A percentile compares a stretch with the other conserved stretches of the same genome.
Conservation (phyloP, 2,888 invertebrate species). For the Mechanitis messenoides region DNA sequence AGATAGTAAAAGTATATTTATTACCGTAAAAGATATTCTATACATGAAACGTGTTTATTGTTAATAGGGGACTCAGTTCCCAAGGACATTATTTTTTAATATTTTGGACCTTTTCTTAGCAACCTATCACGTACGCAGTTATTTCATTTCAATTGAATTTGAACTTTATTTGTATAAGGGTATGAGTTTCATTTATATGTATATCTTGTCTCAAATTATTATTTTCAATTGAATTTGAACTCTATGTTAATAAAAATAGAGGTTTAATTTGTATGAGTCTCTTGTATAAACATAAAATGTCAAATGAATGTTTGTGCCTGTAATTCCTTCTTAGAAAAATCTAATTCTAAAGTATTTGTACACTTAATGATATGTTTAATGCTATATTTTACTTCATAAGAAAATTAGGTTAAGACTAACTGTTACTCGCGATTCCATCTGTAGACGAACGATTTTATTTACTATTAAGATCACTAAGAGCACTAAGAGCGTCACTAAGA, state of each 20-base stretch:
- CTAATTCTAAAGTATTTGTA: slow-evolving; percentile 20
- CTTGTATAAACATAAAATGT: slow-evolving; percentile 36
- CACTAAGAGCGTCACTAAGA: too few species aligned
- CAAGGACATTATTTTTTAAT: slow-evolving; percentile 63
- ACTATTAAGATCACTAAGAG: too few species aligned
- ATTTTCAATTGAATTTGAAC: slow-evolving; percentile 17
- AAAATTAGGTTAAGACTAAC: not conserved
- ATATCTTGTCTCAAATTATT: not conserved
- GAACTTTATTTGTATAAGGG: not conserved
- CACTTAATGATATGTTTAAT: slow-evolving; percentile 9
- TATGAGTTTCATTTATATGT: slow-evolving; percentile 19
- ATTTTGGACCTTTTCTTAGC: slow-evolving; percentile 39
- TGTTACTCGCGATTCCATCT: too few species aligned
- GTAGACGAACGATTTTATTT: too few species aligned
- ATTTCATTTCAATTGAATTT: not conserved
- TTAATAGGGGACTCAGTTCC: slow-evolving; percentile 53
- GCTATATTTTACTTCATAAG: slow-evolving; percentile 2
- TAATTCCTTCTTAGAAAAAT: slow-evolving; percentile 36
- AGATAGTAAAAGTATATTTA: slow-evolving; percentile 36
- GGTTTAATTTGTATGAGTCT: slow-evolving; percentile 9
- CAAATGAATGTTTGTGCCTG: slow-evolving; percentile 36
- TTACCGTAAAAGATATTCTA: slow-evolving; percentile 45
- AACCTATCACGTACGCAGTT: slow-evolving; percentile 47
- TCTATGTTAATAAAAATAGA: slow-evolving; percentile 19
- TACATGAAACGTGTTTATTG: slow-evolving; percentile 50